Base-by-base conservation (phyloP, 2,888 invertebrate species). In the Chydorus sphaericus region DNA sequence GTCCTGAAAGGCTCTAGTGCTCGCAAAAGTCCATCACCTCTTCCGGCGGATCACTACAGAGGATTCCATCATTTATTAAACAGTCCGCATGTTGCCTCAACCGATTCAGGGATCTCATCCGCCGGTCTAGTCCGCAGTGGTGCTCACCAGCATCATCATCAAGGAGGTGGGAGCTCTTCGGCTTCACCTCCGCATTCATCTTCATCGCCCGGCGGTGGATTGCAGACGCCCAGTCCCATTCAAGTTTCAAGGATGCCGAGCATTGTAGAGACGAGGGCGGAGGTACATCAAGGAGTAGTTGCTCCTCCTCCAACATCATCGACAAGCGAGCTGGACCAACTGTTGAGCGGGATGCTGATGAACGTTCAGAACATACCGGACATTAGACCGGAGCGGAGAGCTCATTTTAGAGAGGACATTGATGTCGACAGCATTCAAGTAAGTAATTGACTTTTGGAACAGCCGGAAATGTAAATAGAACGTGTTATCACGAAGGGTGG, bases 71-170 rank as follows among this genome's bases (percentile, higher is more conserved):
- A 33, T 4, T 26, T 30, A 18, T 20, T 75, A 55, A 77, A 80
- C 64, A 82, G 83, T 67, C 82, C 83, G 65, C 79, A 85, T 71
- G 85, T 85, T 66, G 83, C 86, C 69, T 89, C 88, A 71, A 85
- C 88, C 83, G 89, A 89, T 77, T 88, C 87, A 65, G 89, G 89
- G 65, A 89, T 89, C 66, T 86, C 86, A 66, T 85, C 85, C 59
- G 67, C 70, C 60, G 66, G 65, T 44, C 81, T 81, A 71, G 81
- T 81, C 65, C 73, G 59, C 49, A 56, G 58, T 36, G 44, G 51
- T 18, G 28, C 44, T 16, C 44, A 44, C 44, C 30, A 28, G 26
- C 20, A 55, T 16, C 28, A 51, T 11, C 38, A 58, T 52, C 55
- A 58, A 20, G 59, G 59, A 16, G 54, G 59, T 29, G 54, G 57